Base-by-base conservation (phyloP, 2,113 vertebrate genomes). In the Heterotis niloticus region DNA sequence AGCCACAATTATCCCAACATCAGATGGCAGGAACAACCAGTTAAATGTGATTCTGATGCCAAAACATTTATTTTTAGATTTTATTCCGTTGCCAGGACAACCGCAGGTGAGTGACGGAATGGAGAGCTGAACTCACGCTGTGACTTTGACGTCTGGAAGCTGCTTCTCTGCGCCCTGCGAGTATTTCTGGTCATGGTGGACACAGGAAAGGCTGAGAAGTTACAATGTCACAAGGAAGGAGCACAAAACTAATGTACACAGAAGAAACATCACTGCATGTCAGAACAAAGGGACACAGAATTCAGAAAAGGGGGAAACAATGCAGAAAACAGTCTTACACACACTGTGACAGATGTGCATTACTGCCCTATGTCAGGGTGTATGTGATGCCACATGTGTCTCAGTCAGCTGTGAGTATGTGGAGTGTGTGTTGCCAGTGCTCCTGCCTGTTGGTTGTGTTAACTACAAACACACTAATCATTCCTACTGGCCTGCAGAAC, bases 401-500 rank as follows among this genome's bases (percentile, higher is more conserved):
- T 12, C 57, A 10, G 9, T 10, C 14, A 65, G 16, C 64, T n/a
- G 14, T 14, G 7, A 57, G 28, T 69, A 12, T 17, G 71, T 13
- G 26, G 28, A 56, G 64, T 65, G n/a, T 59, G 51, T 66, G 64
- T 75, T 7, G 7, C 28, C 7, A 23, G 60, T 20, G 62, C 13
- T 67, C 72, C 28, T 29, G 52, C 62, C 69, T 23, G 66, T 71
- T 29, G 68, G 73, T 79, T 82, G 78, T 26, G 75, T 79, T 82
- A 88, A 88, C 80, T 59, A 24, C 83, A 84, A 77, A 88, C 89
- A 88, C 86, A 86, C 85, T 91, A 92, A 93, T 90, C 91, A 87
- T 87, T 86, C 88, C 87, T 90, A 87, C 88, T 87, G 87, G 84
- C 84, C 60, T 81, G 81, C 79, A 82, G 84, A 86, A 90, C 86